Base-by-base conservation (phyloP, 2,113 vertebrate species). In the Polyodon spathula region DNA sequence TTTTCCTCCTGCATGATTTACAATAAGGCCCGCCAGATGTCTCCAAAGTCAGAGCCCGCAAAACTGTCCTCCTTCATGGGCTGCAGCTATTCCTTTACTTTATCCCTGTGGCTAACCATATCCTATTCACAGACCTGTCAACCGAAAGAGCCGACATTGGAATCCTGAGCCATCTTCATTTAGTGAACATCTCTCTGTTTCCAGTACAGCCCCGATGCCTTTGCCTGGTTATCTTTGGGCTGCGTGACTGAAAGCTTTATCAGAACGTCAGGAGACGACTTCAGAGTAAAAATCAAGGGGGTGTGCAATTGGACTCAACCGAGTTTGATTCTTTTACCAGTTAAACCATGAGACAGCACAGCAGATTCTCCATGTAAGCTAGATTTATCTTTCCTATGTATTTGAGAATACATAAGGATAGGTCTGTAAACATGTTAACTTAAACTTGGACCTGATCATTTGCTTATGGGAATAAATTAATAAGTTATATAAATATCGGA, bases 31-130 rank as follows among this genome's bases (percentile, higher is more conserved):
- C 42, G 58, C 6, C 58, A 60, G 12, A 50, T 43, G 9, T 60
- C 58, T 6, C 58, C 58, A 5, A 60, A 60, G 58, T 60, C 27
- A 12, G 44, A 15, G 46, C 46, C 8, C 37, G 14, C 37, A 48
- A 38, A 9, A 37, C 58, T 6, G 12, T 48, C 4, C 58, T 60
- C 15, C 43, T 51, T n/a, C 58, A 60, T 2, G 12, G 58, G 17
- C 43, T 60, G 37, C 58, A 60, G 58, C 37, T 60, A n/a, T 44
- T 60, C 27, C 58, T 60, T 12, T 60, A 60, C 39, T 46, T 60
- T 12, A 43, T 50, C 14, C 43, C 58, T 2, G 37, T 50, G 4
- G 58, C 44, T 4, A 60, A 50, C 58, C 38, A 50, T 11, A 39
- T 60, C 10, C 4, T 60, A 3, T 60, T 39, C 44, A 8, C 42